Evolutionary conservation across 1,140 invertebrate genomes (phyloP), one percentile per base, ranked within the genome.

Genomic region (Cydia splendana): DNA sequence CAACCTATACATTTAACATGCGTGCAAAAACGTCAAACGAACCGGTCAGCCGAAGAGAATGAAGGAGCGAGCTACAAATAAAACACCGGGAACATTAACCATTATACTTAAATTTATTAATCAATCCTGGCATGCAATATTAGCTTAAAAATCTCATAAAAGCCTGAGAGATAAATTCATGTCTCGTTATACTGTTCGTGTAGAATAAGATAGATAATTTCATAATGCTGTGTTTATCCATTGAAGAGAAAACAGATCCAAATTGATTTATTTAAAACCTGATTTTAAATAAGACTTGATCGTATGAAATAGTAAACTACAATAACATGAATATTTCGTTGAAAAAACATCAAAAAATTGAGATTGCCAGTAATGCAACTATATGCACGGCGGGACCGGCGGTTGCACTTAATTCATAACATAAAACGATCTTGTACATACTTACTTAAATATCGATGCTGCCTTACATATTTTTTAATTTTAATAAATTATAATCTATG

Each of bases 61-160:
- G 20, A 38, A 67, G 67, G 67, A 71, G 67, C 67, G 34, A 71
- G 67, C 34, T 71, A 38, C 65, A 90, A 92, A 93, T 91, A 84
- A 91, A 91, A 93, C 88, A 82, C 81, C 79, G 75, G 69, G 38
- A 20, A 80, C 75, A 79, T 85, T 85, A 89, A 88, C 78, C 84
- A 89, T 90, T 93, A 89, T 89, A 93, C 91, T 93, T 93, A 93
- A 93, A 93, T 93, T 93, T 93, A 92, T 91, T 92, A 87, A 86
- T 90, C 84, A 89, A 87, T 88, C 89, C 84, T 87, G 83, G 85
- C 89, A 88, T 90, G 89, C 90, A 88, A 89, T 87, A 86, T 79
- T 85, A 83, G 80, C 10, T 87, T 89, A 90, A 88, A 89, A 89
- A 85, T 84, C 85, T 88, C 86, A 88, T 86, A 88, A 88, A 90